These are phyloP conservation scores for Leucosticte australis DNA, from an alignment of 2,113 vertebrate genomes.

Conservation along the genomic window DNA sequence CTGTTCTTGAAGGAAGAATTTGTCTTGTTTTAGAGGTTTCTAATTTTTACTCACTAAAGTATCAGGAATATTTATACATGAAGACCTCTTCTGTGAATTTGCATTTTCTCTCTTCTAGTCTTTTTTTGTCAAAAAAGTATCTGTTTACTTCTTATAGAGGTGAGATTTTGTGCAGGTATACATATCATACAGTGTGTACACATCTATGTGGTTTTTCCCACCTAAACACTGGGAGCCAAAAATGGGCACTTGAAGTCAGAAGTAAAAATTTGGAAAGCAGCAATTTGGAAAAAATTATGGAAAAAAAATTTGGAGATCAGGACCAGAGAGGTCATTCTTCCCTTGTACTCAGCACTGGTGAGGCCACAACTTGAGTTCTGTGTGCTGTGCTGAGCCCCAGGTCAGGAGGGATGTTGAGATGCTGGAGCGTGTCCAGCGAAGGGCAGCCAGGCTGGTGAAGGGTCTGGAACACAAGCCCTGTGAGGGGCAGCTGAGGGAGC, in stretches of 20 bases:
- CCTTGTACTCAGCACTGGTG: fast-evolving
- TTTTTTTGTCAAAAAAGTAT: not conserved
- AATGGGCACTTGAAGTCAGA: not conserved
- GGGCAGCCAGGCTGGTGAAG: not conserved
- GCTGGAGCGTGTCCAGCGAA: not conserved
- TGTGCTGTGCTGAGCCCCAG: fast-evolving
- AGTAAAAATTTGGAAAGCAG: not conserved
- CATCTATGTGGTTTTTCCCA: fast-evolving
- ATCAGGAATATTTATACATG: not conserved
- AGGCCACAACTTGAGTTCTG: fast-evolving
- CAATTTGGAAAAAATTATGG: not conserved
- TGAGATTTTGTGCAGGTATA: not conserved
- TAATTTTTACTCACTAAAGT: not conserved
- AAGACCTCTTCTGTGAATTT: not conserved
- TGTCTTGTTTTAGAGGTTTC: not conserved
- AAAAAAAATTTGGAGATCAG: not conserved
- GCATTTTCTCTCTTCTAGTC: not conserved
- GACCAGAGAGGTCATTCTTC: not conserved
- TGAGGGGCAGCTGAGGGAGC: too few relatives aligned
- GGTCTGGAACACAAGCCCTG: not conserved
- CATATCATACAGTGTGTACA: not conserved
- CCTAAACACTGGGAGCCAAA: not conserved
- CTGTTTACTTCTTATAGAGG: not conserved
- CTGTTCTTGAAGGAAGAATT: not conserved
- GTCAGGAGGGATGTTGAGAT: not conserved